phyloP scores from a whole-genome alignment of 2,888 invertebrate genomes.

The Pristionchus entomophagus region DNA sequence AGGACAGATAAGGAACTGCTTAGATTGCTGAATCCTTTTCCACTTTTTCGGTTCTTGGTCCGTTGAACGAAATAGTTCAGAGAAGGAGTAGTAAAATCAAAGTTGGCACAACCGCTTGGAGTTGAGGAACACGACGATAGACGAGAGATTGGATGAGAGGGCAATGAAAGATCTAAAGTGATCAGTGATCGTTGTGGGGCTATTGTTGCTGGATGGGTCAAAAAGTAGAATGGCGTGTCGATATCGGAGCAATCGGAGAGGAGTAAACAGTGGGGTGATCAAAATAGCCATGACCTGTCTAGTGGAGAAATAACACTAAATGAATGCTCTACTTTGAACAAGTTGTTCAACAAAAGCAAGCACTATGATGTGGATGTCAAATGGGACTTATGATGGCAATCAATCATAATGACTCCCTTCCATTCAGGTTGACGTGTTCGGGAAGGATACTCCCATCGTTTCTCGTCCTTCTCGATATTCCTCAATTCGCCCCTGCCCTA shows the following conservation, averaged over 20 bases:
- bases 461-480: constrained; percentile 93
- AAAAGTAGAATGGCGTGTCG: constrained; percentile 10
- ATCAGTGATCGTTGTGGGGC: constrained; percentile 13
- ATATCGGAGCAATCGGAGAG: background rate
- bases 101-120: background rate
- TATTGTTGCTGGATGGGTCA: background rate
- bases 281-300: background rate
- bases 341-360: background rate
- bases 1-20: constrained; percentile 15
- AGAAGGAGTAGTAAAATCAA: background rate
- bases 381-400: background rate
- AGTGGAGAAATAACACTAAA: background rate
- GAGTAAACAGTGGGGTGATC: constrained; percentile 3
- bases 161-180: background rate
- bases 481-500: constrained; percentile 95
- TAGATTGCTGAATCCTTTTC: background rate
- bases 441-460: constrained; percentile 82
- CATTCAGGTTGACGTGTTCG: constrained; percentile 57
- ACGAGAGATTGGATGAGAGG: background rate
- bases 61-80: background rate
- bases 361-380: background rate
- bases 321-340: background rate
- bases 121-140: background rate
- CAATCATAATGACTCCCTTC: background rate
- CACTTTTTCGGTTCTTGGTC: background rate